These are phyloP conservation scores for Euclidia mi DNA, from an alignment of 2,888 invertebrate genomes.

Conservation along the genomic window DNA sequence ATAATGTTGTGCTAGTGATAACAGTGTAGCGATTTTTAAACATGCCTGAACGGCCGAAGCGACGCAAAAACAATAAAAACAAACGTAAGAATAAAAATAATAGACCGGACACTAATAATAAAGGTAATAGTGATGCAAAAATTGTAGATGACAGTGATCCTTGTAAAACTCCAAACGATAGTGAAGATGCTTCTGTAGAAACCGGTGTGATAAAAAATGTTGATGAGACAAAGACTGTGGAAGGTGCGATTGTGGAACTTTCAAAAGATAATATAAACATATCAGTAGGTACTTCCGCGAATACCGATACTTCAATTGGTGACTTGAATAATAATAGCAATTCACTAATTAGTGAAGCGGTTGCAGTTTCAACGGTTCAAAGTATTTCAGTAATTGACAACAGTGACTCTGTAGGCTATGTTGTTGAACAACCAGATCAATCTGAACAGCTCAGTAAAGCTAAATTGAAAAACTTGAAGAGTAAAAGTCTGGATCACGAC, in stretches of 20 bases:
- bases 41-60: constrained; percentile 84
- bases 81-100: constrained; percentile 84
- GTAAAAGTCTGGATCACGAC: constrained; percentile 87
- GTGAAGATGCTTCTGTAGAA: constrained; percentile 25
- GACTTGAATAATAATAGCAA: constrained; percentile 71
- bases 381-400: constrained; percentile 27
- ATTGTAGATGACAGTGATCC: constrained; percentile 56
- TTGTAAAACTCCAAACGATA: constrained; percentile 50
- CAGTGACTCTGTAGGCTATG: constrained; percentile 60
- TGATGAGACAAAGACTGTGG: constrained; percentile 23
- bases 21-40: constrained; percentile 72
- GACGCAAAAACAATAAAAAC: constrained; percentile 85
- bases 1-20: constrained; percentile 80
- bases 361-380: constrained; percentile 15
- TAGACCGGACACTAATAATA: constrained; percentile 65
- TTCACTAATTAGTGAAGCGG: constrained; percentile 27
- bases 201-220: constrained; percentile 9
- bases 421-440: constrained; percentile 84
- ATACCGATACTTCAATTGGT: constrained; percentile 43
- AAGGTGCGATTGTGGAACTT: constrained; percentile 22
- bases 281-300: constrained; percentile 34
- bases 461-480: constrained; percentile 78
- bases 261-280: constrained; percentile 16
- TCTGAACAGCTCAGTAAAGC: no score
- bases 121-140: constrained; percentile 58